Evolutionary conservation across 1,140 invertebrate genomes (phyloP), one percentile per base, ranked within the genome.

Genomic region (Achatina immaculata): DNA sequence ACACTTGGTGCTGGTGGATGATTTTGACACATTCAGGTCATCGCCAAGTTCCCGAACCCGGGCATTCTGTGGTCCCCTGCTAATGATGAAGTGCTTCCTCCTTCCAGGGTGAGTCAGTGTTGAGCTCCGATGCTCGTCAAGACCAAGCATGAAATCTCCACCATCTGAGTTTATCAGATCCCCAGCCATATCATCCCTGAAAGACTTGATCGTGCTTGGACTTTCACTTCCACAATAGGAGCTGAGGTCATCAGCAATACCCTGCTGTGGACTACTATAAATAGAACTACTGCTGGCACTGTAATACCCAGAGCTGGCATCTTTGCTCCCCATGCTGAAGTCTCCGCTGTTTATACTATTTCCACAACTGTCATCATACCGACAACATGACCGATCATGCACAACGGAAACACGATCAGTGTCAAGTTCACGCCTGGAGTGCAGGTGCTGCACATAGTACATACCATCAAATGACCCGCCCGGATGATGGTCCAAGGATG

Each of bases 31-130:
- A 24, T 40, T 21, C 16, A 69, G 21, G n/a, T 24, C 38, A n/a
- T 2, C 11, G 7, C 3, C 28, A 16, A 74, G 7, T 55, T 74
- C 72, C 16, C 21, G 36, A 0, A 74, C 28, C 2, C 72, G 42
- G 9, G 4, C 31, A 31, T 36, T 38, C 24, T 74, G 14, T 6
- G 28, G 58, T 36, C 72, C 72, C 24, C 72, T 38, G 31, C 72
- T 74, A 43, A 74, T 43, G 4, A 74, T 36, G 31, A 74, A 74
- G 21, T 74, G 72, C 21, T 74, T 74, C 24, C 45, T 74, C 24
- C 72, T 21, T 31, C 38, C 43, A 28, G 19, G 69, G 3, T 34
- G 7, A 4, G 58, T 69, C 2, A 40, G 21, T 21, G 36, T 69
- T 24, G 24, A n/a, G 21, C 38, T 69, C 68, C n/a, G 68, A 40